Evolutionary conservation across 2,888 invertebrate genomes (phyloP), one percentile per base, ranked within the genome.

Genomic region (Crematogaster levior): DNA sequence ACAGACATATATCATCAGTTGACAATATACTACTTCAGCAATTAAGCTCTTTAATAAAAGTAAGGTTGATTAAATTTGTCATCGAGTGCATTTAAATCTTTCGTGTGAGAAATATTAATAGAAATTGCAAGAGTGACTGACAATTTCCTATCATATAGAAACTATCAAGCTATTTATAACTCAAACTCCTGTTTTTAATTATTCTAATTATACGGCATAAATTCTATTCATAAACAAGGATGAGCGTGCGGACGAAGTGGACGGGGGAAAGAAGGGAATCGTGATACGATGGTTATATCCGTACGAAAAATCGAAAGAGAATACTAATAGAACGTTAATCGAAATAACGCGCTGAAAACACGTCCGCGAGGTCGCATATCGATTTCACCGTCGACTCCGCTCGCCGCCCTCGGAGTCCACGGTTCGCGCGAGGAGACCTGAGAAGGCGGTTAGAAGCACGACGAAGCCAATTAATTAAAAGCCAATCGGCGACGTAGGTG

Each of bases 381-480:
- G 63, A 75, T 75, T 51, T 75, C 37, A 37, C 6, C 51, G 10
- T 48, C 58, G 43, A n/a, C 40, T 1, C 37, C n/a, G 51, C n/a
- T 48, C 74, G 21, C 10, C 46, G 15, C n/a, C 12, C 37, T 51
- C 24, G 0, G 24, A 15, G 24, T 9, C 24, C 37, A 51, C 61
- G 24, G 30, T n/a, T 58, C 61, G 53, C 27, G 61, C 21, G 27
- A 27, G 18, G 27, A 24, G 66, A 40, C 30, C 37, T 24, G 68
- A 68, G 61, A 66, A 58, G 65, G 34, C 48, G 27, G 37, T 48
- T n/a, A 51, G 53, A 34, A 46, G 43, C 53, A 63, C 74, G 46
- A 53, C 63, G 40, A 58, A 82, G 82, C 75, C 75, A 75, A 82
- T 82, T 82, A 75, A 82, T 82, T 82, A 82, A 82, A 81, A 75